These are phyloP conservation scores for Bagarius yarrelli DNA, from an alignment of 2,113 vertebrate genomes.

Conservation along the genomic window DNA sequence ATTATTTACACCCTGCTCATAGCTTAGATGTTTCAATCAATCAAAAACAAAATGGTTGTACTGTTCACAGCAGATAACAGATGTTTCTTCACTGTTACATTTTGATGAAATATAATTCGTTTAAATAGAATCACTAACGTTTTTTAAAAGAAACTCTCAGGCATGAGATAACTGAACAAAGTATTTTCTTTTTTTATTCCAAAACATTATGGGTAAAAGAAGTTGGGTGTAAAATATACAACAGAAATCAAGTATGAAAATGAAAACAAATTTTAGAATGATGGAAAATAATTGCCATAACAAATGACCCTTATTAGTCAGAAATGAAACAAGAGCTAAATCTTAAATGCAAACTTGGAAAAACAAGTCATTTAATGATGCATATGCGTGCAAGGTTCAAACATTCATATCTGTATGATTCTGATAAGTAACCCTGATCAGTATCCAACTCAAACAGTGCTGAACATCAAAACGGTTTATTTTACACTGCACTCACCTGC, in stretches of 20 bases:
- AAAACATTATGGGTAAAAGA: slow-evolving; percentile 70
- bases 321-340: slow-evolving; percentile 46
- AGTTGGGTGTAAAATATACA: slow-evolving; percentile 71
- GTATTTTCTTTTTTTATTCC: slow-evolving; percentile 62
- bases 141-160: not conserved
- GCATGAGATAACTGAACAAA: slow-evolving; percentile 53
- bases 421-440: slow-evolving; percentile 48
- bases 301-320: slow-evolving; percentile 40
- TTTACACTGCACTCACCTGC: slow-evolving; percentile 29
- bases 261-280: slow-evolving; percentile 52
- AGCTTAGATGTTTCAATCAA: not conserved
- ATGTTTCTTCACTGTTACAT: not conserved
- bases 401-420: slow-evolving; percentile 48
- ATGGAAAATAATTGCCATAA: slow-evolving; percentile 32
- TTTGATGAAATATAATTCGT: not conserved
- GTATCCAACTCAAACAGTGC: slow-evolving; percentile 44
- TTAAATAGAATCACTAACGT: too few relatives aligned
- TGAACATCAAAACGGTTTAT: slow-evolving; percentile 19
- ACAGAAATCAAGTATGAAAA: slow-evolving; percentile 57
- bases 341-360: slow-evolving; percentile 44
- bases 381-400: slow-evolving; percentile 49
- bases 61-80: not conserved
- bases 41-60: slow-evolving; percentile 2
- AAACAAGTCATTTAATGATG: slow-evolving; percentile 38
- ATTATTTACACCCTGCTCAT: not conserved